These are phyloP conservation scores for Scaptomyza reducta DNA, from an alignment of 2,888 invertebrate species.

Conservation along the genomic window DNA sequence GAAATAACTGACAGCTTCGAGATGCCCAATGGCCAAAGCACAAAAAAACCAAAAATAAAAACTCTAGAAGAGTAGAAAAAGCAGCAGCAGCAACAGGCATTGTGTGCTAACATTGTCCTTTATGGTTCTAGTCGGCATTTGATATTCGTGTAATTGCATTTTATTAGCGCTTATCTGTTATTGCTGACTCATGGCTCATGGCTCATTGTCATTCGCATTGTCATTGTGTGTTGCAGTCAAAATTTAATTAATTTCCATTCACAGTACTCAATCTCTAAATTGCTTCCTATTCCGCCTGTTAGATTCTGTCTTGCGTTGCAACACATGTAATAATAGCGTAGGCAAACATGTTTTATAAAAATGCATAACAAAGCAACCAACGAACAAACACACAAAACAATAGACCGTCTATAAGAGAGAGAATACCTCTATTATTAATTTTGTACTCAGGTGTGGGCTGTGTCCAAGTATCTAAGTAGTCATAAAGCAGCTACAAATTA, in stretches of 20 bases:
- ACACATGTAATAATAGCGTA: conserved; percentile 40
- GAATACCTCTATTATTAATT: conserved; percentile 10
- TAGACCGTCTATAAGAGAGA: not conserved
- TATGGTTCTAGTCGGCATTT: conserved; percentile 5
- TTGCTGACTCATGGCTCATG: conserved; percentile 7
- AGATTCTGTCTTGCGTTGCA: not conserved
- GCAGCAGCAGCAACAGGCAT: conserved; percentile 18
- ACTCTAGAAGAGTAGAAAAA: not conserved
- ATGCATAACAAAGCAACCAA: conserved; percentile 26
- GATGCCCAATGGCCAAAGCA: conserved; percentile 56
- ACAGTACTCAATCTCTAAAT: not conserved
- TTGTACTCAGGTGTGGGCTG: conserved; percentile 61
- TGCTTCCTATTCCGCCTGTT: not conserved
- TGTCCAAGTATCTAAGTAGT: conserved; percentile 25
- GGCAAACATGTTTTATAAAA: conserved; percentile 20
- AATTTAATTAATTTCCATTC: conserved; percentile 51
- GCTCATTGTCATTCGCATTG: conserved; percentile 43
- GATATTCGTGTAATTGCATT: conserved; percentile 64
- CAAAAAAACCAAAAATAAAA: not conserved
- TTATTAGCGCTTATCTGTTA: conserved; percentile 66
- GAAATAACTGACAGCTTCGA: conserved; percentile 64
- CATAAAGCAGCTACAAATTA: conserved; percentile 35
- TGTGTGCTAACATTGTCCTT: conserved; percentile 31
- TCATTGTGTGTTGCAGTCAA: conserved; percentile 24
- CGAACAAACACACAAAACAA: conserved; percentile 31